A percentile compares a stretch with the other conserved stretches of the same genome.
phyloP scores from a whole-genome alignment of 2,797 vertebrate species.

The Microcaecilia unicolor region DNA sequence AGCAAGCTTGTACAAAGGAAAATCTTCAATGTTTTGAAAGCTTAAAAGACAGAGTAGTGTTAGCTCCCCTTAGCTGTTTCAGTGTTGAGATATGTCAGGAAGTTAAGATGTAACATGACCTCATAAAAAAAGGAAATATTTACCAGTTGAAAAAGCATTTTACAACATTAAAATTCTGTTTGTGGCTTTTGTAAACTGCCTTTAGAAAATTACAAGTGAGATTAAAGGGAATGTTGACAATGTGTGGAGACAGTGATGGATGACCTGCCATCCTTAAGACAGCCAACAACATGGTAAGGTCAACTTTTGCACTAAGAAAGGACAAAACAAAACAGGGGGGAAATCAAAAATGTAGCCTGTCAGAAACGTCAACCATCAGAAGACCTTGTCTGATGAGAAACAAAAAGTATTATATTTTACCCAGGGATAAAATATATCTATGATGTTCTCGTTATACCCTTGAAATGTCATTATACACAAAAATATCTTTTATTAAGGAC shows the following conservation, averaged over 20 bases:
- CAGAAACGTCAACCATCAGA: slow-evolving; percentile 4
- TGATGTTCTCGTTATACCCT: background rate
- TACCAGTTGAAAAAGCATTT: slow-evolving; percentile 14
- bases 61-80: slow-evolving; percentile 9
- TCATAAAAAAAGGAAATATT: slow-evolving; percentile 20
- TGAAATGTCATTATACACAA: background rate
- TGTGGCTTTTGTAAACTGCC: slow-evolving; percentile 48
- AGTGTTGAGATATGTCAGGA: background rate
- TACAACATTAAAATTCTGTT: slow-evolving; percentile 53
- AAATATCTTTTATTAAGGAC: background rate
- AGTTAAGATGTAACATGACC: background rate
- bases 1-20: too few relatives aligned
- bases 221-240: slow-evolving; percentile 51
- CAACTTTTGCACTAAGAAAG: slow-evolving; percentile 22
- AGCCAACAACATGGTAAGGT: slow-evolving; percentile 40
- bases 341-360: background rate
- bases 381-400: background rate
- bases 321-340: slow-evolving; percentile 20
- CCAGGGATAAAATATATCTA: background rate
- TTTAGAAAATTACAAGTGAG: slow-evolving; percentile 53
- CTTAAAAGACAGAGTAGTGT: too few relatives aligned
- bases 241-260: slow-evolving; percentile 44
- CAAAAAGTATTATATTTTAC: background rate
- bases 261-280: slow-evolving; percentile 50
- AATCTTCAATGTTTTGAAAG: too few relatives aligned